These are phyloP conservation scores for Oreochromis spilurus DNA, from an alignment of 2,113 vertebrate species.

Conservation along the genomic window DNA sequence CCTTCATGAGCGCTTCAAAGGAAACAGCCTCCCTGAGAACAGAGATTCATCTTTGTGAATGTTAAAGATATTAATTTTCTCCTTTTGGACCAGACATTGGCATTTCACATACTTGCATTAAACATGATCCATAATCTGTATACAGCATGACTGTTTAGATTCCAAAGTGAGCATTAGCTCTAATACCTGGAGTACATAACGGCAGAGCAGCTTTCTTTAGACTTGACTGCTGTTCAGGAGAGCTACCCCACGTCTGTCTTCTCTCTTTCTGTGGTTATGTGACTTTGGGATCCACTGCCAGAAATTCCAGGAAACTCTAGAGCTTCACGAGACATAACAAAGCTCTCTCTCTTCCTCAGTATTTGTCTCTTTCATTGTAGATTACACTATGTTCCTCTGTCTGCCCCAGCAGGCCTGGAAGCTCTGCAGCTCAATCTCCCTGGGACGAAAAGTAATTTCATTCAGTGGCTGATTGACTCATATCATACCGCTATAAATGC, in stretches of 20 bases:
- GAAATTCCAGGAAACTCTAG: conserved; percentile 66
- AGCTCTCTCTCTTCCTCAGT: conserved; percentile 44
- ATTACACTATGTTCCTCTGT: conserved; percentile 30
- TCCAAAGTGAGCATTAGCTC: neutral
- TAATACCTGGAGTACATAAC: neutral
- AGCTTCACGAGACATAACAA: conserved; percentile 68
- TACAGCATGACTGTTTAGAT: neutral
- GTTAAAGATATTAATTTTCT: neutral
- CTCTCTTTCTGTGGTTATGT: conserved; percentile 47
- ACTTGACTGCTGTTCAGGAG: conserved; percentile 5
- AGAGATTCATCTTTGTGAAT: neutral
- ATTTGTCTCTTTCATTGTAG: conserved; percentile 26
- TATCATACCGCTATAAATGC: conserved; percentile 3
- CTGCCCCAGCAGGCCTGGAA: conserved; percentile 15
- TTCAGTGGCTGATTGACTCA: conserved; percentile 31
- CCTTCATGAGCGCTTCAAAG: neutral
- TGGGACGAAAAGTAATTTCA: conserved; percentile 1
- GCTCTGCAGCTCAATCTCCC: conserved; percentile 1
- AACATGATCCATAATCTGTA: neutral
- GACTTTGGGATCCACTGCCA: conserved; percentile 45
- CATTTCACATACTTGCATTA: neutral
- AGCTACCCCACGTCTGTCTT: conserved; percentile 20
- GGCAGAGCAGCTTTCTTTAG: neutral
- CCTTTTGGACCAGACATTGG: neutral
- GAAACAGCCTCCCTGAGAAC: neutral